Percentiles rank a stretch among this genome's conserved stretches.
Conservation (phyloP, 2,113 vertebrate species). For the Chloropsis cyanopogon region DNA sequence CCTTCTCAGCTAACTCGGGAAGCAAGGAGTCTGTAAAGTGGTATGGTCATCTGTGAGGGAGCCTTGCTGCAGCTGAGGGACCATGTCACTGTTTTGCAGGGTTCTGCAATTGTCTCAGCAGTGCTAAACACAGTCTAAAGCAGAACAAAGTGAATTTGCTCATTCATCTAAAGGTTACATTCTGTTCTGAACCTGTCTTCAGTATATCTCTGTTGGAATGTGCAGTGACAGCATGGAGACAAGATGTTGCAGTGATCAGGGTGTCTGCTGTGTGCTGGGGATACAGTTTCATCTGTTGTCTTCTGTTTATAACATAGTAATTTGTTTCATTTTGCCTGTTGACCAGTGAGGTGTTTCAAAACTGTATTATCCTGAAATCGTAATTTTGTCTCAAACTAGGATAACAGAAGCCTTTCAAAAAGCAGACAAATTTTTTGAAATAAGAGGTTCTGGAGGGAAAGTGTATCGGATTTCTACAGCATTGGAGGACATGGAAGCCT, state of each 20-base stretch:
- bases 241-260: not conserved
- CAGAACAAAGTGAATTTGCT: not conserved
- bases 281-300: not conserved
- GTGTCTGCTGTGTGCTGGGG: not conserved
- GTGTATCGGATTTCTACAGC: constrained; percentile 81
- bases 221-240: not conserved
- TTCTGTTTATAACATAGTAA: not conserved
- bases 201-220: not conserved
- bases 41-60: not conserved
- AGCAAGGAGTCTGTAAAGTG: not conserved
- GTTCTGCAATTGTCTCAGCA: not conserved
- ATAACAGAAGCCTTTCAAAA: constrained; percentile 90
- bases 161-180: not conserved
- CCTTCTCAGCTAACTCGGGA: not conserved
- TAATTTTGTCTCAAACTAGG: constrained; percentile 71
- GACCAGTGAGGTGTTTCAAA: not conserved
- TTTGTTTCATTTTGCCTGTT: not conserved
- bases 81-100: not conserved
- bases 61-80: not conserved
- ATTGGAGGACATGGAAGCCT: constrained; percentile 94
- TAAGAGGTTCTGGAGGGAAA: constrained; percentile 74
- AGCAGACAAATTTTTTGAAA: constrained; percentile 80
- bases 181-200: not conserved
- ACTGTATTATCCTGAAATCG: not conserved
- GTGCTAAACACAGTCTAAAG: not conserved